Evolutionary conservation across 2,113 vertebrate genomes (phyloP).

Genomic region (Butorides virescens): DNA sequence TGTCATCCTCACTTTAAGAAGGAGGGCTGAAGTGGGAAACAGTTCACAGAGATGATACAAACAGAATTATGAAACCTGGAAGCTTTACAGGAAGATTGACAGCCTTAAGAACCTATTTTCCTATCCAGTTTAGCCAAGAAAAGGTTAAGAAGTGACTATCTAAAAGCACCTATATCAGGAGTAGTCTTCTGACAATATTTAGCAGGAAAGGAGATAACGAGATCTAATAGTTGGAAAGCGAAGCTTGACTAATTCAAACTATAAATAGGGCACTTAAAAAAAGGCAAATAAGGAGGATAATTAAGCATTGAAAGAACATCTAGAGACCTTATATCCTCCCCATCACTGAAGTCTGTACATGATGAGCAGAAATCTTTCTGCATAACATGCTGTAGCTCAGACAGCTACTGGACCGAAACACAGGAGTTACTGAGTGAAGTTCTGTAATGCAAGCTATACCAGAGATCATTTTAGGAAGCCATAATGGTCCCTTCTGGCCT

Average conservation of each 20-base stretch:
- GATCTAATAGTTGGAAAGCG: conserved; percentile 61
- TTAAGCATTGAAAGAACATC: conserved; percentile 52
- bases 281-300: conserved; percentile 46
- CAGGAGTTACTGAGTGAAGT: background rate
- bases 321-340: background rate
- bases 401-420: background rate
- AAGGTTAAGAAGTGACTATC: conserved; percentile 45
- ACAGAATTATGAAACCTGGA: background rate
- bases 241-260: conserved; percentile 63
- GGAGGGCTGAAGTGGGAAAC: background rate
- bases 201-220: conserved; percentile 63
- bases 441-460: background rate
- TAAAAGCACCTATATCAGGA: conserved; percentile 51
- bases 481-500: background rate
- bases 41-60: background rate
- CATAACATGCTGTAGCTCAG: background rate
- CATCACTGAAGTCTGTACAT: background rate
- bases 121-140: conserved; percentile 10
- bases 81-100: background rate
- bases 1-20: background rate
- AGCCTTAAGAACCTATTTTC: background rate
- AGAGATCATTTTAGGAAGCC: background rate
- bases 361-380: background rate
- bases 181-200: conserved; percentile 56
- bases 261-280: conserved; percentile 62